A percentile compares a stretch with the other conserved stretches of the same genome.
Evolutionary conservation across 2,888 invertebrate species (phyloP).

Genomic region (Xanthia icteritia): DNA sequence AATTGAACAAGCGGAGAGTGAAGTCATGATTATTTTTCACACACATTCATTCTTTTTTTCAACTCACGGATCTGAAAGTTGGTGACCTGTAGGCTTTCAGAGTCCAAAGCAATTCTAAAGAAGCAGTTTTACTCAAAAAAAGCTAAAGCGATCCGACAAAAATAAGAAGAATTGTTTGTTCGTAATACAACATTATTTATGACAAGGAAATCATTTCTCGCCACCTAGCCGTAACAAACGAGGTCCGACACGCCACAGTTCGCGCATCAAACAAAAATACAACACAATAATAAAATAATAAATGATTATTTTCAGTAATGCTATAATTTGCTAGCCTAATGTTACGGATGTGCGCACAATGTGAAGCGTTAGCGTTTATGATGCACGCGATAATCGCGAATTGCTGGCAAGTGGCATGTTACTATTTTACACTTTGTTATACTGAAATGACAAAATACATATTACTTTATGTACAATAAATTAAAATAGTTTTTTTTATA

Average conservation of each 20-base stretch:
- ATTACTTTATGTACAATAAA: background rate
- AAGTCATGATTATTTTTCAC: background rate
- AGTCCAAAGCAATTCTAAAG: background rate
- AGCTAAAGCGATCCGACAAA: background rate
- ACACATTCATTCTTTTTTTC: background rate
- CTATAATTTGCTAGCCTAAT: conserved; percentile 20
- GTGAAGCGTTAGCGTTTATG: conserved; percentile 32
- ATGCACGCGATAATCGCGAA: conserved; percentile 20
- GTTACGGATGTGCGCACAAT: conserved; percentile 47
- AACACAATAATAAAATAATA: conserved; percentile 50
- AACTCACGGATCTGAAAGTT: background rate
- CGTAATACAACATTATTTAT: conserved; percentile 31
- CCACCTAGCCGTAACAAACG: conserved; percentile 14
- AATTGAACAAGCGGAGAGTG: background rate
- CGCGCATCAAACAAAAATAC: conserved; percentile 45
- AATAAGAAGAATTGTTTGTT: background rate
- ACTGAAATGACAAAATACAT: conserved; percentile 8
- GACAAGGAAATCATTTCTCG: conserved; percentile 35
- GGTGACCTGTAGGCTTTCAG: background rate
- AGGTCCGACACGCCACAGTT: background rate
- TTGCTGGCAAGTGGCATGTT: conserved; percentile 8
- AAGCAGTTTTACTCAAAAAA: background rate
- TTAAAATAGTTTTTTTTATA: background rate
- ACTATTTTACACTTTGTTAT: conserved; percentile 31
- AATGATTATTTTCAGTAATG: conserved; percentile 50